A percentile compares a stretch with the other conserved stretches of the same genome.
Evolutionary conservation across 2,113 vertebrate species (phyloP).

Genomic region (Otocyon megalotis): DNA sequence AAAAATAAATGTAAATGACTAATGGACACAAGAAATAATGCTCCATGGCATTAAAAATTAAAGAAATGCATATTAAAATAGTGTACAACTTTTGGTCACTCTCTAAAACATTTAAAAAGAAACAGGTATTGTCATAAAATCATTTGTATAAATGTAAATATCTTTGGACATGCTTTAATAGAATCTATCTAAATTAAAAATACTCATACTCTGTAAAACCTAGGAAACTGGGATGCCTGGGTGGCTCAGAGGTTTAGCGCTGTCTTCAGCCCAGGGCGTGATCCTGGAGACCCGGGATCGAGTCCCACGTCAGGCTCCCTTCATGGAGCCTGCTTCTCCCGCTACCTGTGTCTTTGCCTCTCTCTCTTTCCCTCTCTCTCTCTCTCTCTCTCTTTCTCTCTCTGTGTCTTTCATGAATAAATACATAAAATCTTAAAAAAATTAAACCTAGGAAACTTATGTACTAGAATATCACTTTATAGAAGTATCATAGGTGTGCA

Average conservation of each 20-base stretch:
- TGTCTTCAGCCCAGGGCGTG: too few species aligned
- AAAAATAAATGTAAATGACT: slow-evolving; percentile 25
- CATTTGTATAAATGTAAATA: neutral
- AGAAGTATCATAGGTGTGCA: neutral
- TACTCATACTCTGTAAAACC: neutral
- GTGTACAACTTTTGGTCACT: neutral
- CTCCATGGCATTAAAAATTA: neutral
- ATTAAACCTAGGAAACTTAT: neutral
- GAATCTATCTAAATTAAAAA: slow-evolving; percentile 49
- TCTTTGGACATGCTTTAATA: neutral
- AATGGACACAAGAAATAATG: neutral
- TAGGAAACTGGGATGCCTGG: neutral
- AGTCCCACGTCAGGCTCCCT: too few species aligned
- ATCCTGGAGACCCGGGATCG: too few species aligned
- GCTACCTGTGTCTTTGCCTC: too few species aligned
- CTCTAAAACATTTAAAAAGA: neutral
- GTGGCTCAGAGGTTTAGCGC: too few species aligned
- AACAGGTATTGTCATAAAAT: neutral
- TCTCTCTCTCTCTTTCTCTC: too few species aligned
- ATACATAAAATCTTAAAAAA: too few species aligned
- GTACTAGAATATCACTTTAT: neutral
- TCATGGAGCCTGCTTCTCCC: too few species aligned
- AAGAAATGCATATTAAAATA: neutral
- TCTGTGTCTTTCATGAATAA: too few species aligned
- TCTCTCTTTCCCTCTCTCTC: too few species aligned